Evolutionary conservation across 2,888 invertebrate genomes (phyloP).

Genomic region (Cryptocephalus primarius): DNA sequence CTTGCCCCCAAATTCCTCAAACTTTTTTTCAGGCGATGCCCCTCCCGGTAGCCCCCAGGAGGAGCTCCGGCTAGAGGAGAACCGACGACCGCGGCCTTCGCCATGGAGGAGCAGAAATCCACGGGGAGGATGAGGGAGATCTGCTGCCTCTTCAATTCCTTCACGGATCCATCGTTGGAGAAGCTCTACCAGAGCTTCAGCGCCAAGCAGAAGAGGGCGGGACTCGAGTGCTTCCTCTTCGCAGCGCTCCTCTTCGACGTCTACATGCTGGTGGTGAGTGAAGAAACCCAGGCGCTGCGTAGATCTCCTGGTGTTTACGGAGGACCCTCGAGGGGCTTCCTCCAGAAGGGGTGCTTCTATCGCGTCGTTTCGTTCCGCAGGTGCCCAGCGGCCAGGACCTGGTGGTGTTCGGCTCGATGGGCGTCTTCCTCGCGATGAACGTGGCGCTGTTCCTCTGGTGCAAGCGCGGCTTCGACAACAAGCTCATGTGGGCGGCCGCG

Average conservation of each 20-base stretch:
- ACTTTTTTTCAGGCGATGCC: too few relatives aligned
- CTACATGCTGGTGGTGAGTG: constrained; percentile 48
- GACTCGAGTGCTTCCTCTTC: constrained; percentile 56
- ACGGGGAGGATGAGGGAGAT: constrained; percentile 27
- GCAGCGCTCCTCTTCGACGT: constrained; percentile 56
- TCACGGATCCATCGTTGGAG: constrained; percentile 53
- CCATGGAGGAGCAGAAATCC: constrained; percentile 29
- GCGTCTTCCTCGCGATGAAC: constrained; percentile 33
- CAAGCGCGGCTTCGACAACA: constrained; percentile 25
- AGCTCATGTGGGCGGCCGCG: constrained; percentile 43
- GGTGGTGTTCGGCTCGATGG: constrained; percentile 31
- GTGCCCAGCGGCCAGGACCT: constrained; percentile 42
- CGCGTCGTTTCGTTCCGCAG: constrained; percentile 4
- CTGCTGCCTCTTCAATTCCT: constrained; percentile 35
- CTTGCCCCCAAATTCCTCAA: too few relatives aligned
- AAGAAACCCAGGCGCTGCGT: background rate
- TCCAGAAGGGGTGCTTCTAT: too few relatives aligned
- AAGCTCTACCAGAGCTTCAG: constrained; percentile 61
- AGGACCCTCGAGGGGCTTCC: too few relatives aligned
- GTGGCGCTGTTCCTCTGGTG: constrained; percentile 34
- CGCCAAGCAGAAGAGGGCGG: constrained; percentile 58
- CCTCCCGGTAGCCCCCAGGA: constrained; percentile 39
- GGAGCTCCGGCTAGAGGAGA: constrained; percentile 51
- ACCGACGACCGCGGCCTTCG: constrained; percentile 53
- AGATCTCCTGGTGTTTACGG: too few relatives aligned